These are phyloP conservation scores for Lobophora halterata DNA, from an alignment of 2,888 invertebrate genomes.

Conservation along the genomic window DNA sequence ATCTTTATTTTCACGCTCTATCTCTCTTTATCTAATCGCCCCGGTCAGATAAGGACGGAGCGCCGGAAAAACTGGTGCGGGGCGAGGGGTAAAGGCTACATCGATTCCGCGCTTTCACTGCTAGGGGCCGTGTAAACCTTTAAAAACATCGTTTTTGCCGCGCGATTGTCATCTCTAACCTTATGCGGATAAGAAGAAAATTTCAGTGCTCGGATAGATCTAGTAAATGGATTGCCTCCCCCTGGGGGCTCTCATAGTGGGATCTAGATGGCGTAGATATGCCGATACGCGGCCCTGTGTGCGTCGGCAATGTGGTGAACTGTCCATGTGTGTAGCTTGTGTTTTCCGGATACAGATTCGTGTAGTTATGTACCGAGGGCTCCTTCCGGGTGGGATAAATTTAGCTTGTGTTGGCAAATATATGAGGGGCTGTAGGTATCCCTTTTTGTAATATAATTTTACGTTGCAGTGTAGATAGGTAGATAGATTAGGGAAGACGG, in stretches of 20 bases:
- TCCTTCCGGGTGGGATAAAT: constrained; percentile 76
- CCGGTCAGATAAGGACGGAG: constrained; percentile 79
- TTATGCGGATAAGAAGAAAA: constrained; percentile 65
- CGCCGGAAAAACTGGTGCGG: constrained; percentile 80
- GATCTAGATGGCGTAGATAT: constrained; percentile 81
- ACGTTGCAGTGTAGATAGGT: constrained; percentile 77
- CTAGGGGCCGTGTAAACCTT: constrained; percentile 81
- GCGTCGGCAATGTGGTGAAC: constrained; percentile 50
- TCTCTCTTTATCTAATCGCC: constrained; percentile 81
- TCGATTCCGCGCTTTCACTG: constrained; percentile 82
- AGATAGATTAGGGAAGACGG: constrained; percentile 78
- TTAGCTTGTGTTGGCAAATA: constrained; percentile 79
- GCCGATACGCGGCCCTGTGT: constrained; percentile 72
- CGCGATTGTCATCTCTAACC: constrained; percentile 76
- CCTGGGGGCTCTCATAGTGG: constrained; percentile 79
- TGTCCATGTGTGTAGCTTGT: constrained; percentile 56
- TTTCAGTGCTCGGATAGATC: constrained; percentile 57
- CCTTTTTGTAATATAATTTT: constrained; percentile 80
- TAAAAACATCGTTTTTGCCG: constrained; percentile 75
- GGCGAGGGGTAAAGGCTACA: constrained; percentile 79
- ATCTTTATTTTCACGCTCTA: constrained; percentile 82
- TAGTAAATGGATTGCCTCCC: constrained; percentile 80
- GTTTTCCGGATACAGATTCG: constrained; percentile 66
- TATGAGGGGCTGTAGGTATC: constrained; percentile 76
- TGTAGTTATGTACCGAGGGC: constrained; percentile 65